These are phyloP conservation scores for Dendrocincla fuliginosa DNA, from an alignment of 2,797 vertebrate species.

Conservation along the genomic window DNA sequence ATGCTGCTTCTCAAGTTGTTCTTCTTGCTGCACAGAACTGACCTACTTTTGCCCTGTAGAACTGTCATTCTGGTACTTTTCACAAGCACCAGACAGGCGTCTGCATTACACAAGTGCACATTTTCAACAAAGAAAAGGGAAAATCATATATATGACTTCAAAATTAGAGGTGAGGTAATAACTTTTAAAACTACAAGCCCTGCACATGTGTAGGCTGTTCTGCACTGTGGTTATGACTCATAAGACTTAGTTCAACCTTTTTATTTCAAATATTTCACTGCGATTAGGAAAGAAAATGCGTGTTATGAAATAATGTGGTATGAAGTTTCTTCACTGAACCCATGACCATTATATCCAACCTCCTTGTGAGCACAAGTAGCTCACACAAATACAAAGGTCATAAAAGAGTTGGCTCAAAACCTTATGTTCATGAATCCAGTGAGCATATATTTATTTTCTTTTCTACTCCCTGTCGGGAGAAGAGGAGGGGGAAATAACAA, in stretches of 20 bases:
- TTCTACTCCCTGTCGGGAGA: background rate
- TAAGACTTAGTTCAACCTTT: constrained; percentile 11
- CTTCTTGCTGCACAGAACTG: background rate
- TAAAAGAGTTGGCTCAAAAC: constrained; percentile 7
- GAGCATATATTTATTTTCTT: background rate
- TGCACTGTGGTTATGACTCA: background rate
- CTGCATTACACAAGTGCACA: background rate
- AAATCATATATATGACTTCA: background rate
- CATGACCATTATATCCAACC: background rate
- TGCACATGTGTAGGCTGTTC: background rate
- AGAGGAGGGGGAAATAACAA: background rate
- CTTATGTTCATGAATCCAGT: background rate
- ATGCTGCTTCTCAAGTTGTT: background rate
- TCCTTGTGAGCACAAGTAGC: background rate
- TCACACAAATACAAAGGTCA: background rate
- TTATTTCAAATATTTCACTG: constrained; percentile 14
- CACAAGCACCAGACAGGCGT: background rate
- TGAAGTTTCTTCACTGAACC: background rate
- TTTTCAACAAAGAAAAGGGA: background rate
- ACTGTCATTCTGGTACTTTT: background rate
- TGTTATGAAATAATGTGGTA: background rate
- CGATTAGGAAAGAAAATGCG: constrained; percentile 35
- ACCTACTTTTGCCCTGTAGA: background rate
- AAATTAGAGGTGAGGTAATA: constrained; percentile 8
- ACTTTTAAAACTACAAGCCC: background rate